Evolutionary conservation across 2,888 invertebrate species (phyloP).

Genomic region (Thereva nobilitata): DNA sequence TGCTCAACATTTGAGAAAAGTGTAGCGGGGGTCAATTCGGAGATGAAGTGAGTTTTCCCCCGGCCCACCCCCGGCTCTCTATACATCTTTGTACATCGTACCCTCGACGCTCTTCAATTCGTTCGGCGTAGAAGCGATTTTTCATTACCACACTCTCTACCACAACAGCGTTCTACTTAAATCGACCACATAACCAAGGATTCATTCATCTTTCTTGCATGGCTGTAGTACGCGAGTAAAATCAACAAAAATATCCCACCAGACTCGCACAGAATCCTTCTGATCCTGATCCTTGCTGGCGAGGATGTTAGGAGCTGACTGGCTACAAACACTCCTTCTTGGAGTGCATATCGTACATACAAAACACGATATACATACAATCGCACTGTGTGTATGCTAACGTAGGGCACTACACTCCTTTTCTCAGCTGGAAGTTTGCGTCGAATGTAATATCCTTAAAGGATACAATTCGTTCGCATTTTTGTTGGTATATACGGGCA

Average conservation of each 20-base stretch:
- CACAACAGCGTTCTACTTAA: conserved; percentile 37
- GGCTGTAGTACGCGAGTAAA: conserved; percentile 35
- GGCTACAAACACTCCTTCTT: conserved; percentile 7
- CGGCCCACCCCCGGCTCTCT: neutral
- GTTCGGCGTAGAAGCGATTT: conserved; percentile 36
- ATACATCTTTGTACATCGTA: neutral
- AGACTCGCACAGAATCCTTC: neutral
- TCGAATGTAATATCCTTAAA: conserved; percentile 30
- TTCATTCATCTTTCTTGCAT: conserved; percentile 37
- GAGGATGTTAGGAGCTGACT: conserved; percentile 5
- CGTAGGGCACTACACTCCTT: neutral
- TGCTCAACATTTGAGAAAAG: too few species aligned
- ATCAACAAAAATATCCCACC: conserved; percentile 32
- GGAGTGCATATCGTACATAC: neutral
- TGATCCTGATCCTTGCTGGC: conserved; percentile 23
- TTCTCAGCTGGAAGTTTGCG: neutral
- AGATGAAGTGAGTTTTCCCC: conserved; percentile 15
- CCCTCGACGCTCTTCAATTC: conserved; percentile 12
- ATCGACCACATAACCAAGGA: conserved; percentile 41
- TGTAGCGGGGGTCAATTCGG: neutral
- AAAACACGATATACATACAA: neutral
- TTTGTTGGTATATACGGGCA: conserved; percentile 4
- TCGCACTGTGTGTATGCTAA: neutral
- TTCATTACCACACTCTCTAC: conserved; percentile 39
- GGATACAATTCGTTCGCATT: conserved; percentile 38